Conservation (phyloP, 2,797 vertebrate species). For the Phataginus tetradactyla region DNA sequence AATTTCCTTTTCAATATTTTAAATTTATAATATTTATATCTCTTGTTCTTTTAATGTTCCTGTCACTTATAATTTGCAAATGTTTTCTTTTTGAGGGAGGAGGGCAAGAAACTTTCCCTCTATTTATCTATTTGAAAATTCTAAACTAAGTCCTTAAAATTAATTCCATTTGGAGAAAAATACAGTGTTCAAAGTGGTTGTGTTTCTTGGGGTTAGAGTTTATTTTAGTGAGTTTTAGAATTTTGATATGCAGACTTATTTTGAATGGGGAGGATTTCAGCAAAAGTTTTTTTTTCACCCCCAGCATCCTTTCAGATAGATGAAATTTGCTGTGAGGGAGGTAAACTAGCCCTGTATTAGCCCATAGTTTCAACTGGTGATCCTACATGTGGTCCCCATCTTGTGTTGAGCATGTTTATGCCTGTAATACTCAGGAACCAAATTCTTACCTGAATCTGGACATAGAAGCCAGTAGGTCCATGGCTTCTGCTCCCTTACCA, state of each 20-base stretch:
- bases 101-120: neutral
- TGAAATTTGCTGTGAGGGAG: neutral
- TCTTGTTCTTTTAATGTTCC: neutral
- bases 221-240: neutral
- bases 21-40: neutral
- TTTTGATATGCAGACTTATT: neutral
- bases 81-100: neutral
- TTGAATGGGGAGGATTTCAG: neutral
- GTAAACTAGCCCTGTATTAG: rapidly evolving
- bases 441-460: neutral
- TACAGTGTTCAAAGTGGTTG: neutral
- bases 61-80: neutral
- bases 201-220: neutral
- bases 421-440: neutral
- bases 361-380: neutral
- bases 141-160: neutral
- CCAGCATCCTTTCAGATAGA: neutral
- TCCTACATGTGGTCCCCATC: neutral
- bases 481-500: neutral
- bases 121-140: neutral
- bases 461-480: rapidly evolving
- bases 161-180: neutral
- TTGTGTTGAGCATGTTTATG: neutral
- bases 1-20: neutral
- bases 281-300: neutral